Base-by-base conservation (phyloP, 2,113 vertebrate genomes). In the Gracilinanus agilis region DNA sequence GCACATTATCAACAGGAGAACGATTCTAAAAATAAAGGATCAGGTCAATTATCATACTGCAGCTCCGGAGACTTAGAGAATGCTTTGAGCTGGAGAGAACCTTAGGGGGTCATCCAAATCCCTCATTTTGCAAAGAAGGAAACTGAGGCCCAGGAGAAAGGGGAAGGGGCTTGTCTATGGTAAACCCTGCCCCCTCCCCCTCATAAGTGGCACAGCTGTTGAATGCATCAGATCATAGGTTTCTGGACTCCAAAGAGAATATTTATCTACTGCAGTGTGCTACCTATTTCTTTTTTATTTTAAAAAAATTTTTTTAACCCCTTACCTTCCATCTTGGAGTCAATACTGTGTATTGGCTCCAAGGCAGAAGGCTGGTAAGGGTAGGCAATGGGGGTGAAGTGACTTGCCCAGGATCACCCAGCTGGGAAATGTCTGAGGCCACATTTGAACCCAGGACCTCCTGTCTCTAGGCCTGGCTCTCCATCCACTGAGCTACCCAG, bases 41-140 rank as follows among this genome's bases (percentile, higher is more conserved):
- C 49, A 90, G 95, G 89, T 61, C 23, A 93, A 83, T 88, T 92
- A 89, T 61, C 95, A 0, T 95, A 1, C 53, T 93, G 16, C n/a
- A 83, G 19, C 40, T 83, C 19, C 23, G n/a, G 21, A 40, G 67
- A 83, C 19, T 83, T 83, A 21, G 8, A 40, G 67, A 83, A 83
- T 29, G 44, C 10, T 27, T 12, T 83, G 67, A 83, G 19, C 67
- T 83, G 19, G 67, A 83, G n/a, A 6, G n/a, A 23, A 9, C 67
- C 67, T 83, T 40, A 75, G 34, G 67, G 67, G n/a, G 40, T 83
- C 67, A 83, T 83, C 67, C 67, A 21, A 83, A 6, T 83, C n/a
- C 19, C 67, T 83, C 7, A 2, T 83, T 83, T 83, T 83, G 19
- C 67, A 83, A 83, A 75, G 11, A 75, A 40, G n/a, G n/a, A 40